Evolutionary conservation across 2,797 vertebrate genomes (phyloP), one percentile per base, ranked within the genome.

Genomic region (Clamator glandarius): DNA sequence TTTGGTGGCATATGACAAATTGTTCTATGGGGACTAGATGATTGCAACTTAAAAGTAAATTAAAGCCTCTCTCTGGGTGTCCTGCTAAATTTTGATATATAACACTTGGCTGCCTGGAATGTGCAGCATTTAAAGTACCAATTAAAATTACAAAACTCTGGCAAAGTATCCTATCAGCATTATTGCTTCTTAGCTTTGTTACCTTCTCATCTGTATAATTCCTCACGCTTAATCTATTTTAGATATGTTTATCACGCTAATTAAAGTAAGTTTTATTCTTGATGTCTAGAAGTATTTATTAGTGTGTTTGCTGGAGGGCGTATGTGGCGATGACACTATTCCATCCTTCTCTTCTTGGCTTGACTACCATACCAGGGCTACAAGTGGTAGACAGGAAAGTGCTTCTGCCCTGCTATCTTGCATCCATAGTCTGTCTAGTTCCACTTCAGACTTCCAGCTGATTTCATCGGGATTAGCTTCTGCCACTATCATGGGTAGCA

Each of bases 1-100:
- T 90, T 76, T 77, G 29, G 20, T 86, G 86, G 69, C 66, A 66
- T n/a, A 64, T 41, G 75, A 75, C 25, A 66, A 93, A 96, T 82
- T 67, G 42, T 76, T 89, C 80, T 39, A 31, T 80, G 84, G 89
- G 63, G 55, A 25, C 68, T 75, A 87, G 69, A 80, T 92, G 61
- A 94, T 77, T 93, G 29, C 76, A 94, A 66, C 26, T 95, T 89
- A 90, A 95, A 93, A 93, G 84, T 64, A 89, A 89, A 94, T 88
- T 85, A 95, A 91, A 95, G 50, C 5, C 42, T 80, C 63, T 91
- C n/a, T 75, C 44, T 73, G 74, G 36, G 84, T 88, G 63, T 82
- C 57, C 62, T 84, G 54, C 51, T 88, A 61, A 78, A 59, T 92
- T 94, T 82, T 95, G 76, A 62, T 90, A 81, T 54, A 86, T 21